Conservation (phyloP, 2,797 vertebrate species). For the Carduelis carduelis region DNA sequence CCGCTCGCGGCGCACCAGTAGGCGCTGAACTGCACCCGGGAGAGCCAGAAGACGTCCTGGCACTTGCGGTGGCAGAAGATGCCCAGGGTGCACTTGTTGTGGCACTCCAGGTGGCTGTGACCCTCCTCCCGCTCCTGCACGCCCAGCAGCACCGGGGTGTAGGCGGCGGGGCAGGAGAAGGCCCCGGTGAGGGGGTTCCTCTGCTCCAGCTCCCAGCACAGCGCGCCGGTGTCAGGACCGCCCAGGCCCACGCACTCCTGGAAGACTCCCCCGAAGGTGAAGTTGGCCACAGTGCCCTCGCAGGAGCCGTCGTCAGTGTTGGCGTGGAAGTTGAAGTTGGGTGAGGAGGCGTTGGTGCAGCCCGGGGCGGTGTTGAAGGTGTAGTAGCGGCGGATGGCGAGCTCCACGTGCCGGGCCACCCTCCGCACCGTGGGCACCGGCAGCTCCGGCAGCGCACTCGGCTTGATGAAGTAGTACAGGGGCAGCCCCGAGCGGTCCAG, state of each 20-base stretch:
- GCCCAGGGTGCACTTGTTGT: background rate
- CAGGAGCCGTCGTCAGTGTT: constrained; percentile 86
- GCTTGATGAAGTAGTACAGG: constrained; percentile 80
- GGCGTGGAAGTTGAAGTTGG: constrained; percentile 90
- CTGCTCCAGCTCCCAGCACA: constrained; percentile 79
- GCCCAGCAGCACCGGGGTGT: constrained; percentile 70
- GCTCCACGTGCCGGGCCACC: constrained; percentile 72
- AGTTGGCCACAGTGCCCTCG: constrained; percentile 78
- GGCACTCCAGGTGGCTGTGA: constrained; percentile 80
- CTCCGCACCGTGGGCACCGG: constrained; percentile 80
- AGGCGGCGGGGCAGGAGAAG: constrained; percentile 78
- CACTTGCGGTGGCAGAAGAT: constrained; percentile 71
- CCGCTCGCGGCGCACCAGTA: constrained; percentile 80
- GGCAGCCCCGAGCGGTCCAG: constrained; percentile 85
- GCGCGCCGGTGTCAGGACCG: background rate
- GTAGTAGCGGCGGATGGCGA: constrained; percentile 82
- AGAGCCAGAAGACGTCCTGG: constrained; percentile 77
- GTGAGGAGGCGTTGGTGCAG: constrained; percentile 76
- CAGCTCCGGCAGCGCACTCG: constrained; percentile 77
- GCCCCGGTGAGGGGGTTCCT: constrained; percentile 82
- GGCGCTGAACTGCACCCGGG: constrained; percentile 75
- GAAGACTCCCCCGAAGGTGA: constrained; percentile 88
- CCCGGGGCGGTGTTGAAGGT: constrained; percentile 84
- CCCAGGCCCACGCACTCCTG: constrained; percentile 76
- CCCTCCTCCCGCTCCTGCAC: constrained; percentile 79